Conservation (phyloP, 2,888 invertebrate genomes). For the Sarcophaga rosellei region DNA sequence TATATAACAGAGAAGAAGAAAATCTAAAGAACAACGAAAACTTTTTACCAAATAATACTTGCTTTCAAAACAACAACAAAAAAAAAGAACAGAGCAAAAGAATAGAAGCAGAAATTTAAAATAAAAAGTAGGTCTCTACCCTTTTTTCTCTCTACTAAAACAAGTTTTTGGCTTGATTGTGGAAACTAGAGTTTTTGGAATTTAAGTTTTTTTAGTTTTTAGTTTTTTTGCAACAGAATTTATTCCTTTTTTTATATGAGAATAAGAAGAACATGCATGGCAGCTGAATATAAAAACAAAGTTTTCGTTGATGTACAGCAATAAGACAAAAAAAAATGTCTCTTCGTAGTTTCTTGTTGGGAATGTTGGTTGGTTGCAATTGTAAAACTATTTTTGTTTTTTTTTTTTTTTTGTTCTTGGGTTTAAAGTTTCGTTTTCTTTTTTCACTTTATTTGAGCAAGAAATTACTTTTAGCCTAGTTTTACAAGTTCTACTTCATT, state of each 20-base stretch:
- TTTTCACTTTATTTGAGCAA: conserved; percentile 37
- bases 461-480: conserved; percentile 67
- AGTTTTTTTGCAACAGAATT: neutral
- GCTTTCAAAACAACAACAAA: neutral
- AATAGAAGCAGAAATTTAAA: conserved; percentile 6
- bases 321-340: neutral
- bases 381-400: conserved; percentile 37
- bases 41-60: conserved; percentile 45
- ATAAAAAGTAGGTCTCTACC: conserved; percentile 55
- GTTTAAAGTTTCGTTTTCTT: conserved; percentile 24
- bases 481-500: conserved; percentile 67
- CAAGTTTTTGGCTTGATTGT: conserved; percentile 57
- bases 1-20: neutral
- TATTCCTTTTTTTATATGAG: neutral
- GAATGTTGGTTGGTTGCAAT: conserved; percentile 38
- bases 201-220: conserved; percentile 26
- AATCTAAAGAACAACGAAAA: conserved; percentile 35
- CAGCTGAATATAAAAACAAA: neutral
- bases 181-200: conserved; percentile 49
- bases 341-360: conserved; percentile 25
- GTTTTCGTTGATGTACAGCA: neutral
- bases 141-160: conserved; percentile 28
- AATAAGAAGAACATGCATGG: conserved; percentile 6
- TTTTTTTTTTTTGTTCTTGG: conserved; percentile 7
- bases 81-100: neutral